Evolutionary conservation across 2,113 vertebrate genomes (phyloP), one percentile per base, ranked within the genome.

Genomic region (Melanostigma gelatinosum): DNA sequence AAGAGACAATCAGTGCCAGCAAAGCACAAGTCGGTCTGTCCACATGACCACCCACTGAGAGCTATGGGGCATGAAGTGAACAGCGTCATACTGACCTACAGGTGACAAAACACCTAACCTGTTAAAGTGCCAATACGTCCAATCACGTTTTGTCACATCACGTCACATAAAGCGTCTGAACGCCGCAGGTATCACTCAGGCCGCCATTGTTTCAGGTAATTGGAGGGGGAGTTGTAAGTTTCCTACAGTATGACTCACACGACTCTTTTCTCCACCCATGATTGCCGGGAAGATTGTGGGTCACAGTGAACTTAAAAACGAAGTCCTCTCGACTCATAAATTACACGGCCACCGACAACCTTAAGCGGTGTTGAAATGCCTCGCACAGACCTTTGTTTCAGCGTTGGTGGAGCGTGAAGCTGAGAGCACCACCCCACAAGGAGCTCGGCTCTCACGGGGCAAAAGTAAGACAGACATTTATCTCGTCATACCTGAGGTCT

Each of bases 361-460:
- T 95, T 94, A 94, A 95, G 93, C 93, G 8, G 91, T 91, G 94
- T 92, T 95, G 95, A 95, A 95, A 95, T 93, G 90, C 91, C 86
- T 92, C 87, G 89, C 94, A 93, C 94, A 88, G 91, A 89, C 94
- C 94, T 95, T 95, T 95, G 94, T 94, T 95, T 95, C 93, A 95
- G 85, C 55, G 82, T 64, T 89, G 92, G 86, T 87, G 93, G 90
- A 94, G 94, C 94, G 86, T 95, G 92, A 91, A 83, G 75, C 90
- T 87, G 85, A 87, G 90, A 92, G 89, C 91, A 91, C 89, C 93
- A 87, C 93, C 93, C 90, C 91, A 88, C 93, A 88, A 90, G 90
- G 82, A 93, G 90, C 85, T 72, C 44, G 70, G 84, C 89, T 93
- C 93, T 87, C 91, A 87, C 90, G 89, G 80, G 55, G 82, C 85